Evolutionary conservation across 2,113 vertebrate species (phyloP).

Genomic region (Dryoscopus gambensis): DNA sequence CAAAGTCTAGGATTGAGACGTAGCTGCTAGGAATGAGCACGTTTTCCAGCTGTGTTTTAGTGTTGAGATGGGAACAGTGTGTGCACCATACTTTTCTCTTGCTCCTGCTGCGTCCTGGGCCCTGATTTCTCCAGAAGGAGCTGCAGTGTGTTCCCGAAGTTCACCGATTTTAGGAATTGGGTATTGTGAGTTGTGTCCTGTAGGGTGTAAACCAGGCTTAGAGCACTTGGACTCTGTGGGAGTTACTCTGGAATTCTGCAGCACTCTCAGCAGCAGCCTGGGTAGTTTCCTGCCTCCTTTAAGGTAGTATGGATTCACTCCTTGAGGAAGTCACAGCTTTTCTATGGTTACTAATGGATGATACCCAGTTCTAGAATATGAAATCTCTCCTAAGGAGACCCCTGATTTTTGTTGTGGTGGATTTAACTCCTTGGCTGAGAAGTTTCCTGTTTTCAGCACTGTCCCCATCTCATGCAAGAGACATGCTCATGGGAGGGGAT

Average conservation of each 20-base stretch:
- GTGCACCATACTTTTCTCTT: not conserved
- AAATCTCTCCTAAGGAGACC: not conserved
- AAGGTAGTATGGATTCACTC: not conserved
- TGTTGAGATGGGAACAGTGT: not conserved
- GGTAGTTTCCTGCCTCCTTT: not conserved
- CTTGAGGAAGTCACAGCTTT: not conserved
- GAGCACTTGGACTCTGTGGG: not conserved
- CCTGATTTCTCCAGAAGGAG: not conserved
- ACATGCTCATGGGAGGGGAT: not conserved
- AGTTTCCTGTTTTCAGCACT: not conserved
- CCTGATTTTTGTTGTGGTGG: not conserved
- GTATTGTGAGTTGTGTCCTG: not conserved
- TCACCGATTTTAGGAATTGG: not conserved
- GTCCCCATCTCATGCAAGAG: not conserved
- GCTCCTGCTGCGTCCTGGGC: not conserved
- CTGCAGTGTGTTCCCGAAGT: not conserved
- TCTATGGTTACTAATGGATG: not conserved
- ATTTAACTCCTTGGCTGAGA: not conserved
- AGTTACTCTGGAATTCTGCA: not conserved
- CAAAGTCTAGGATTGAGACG: not conserved
- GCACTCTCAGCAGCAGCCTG: not conserved
- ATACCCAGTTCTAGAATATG: not conserved
- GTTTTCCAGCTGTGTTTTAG: not conserved
- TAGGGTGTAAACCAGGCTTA: not conserved
- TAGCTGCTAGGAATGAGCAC: not conserved